phyloP scores from a whole-genome alignment of 2,113 vertebrate species.

The Physeter macrocephalus region DNA sequence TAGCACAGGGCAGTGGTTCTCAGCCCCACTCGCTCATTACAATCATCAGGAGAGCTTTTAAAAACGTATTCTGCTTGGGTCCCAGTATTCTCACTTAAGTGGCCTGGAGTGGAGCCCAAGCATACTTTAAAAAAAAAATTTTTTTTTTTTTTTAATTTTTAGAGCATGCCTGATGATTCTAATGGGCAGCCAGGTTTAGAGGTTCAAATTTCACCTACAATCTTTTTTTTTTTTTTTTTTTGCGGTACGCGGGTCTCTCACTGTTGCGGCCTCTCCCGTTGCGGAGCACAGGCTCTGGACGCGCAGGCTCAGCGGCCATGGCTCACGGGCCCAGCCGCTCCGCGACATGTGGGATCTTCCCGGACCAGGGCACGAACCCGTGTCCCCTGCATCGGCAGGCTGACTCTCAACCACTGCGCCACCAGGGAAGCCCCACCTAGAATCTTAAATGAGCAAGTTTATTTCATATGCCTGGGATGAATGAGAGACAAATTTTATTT shows the following conservation, averaged over 20 bases:
- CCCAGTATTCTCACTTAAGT: background rate
- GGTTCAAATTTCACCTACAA: background rate
- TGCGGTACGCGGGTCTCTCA: too few species aligned
- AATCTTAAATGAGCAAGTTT: background rate
- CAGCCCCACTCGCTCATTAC: background rate
- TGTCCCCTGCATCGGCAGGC: too few species aligned
- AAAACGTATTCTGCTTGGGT: background rate
- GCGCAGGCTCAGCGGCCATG: too few species aligned
- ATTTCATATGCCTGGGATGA: conserved; percentile 1
- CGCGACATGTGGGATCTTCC: too few species aligned
- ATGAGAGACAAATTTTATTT: conserved; percentile 7
- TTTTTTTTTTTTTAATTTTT: background rate
- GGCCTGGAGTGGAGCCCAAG: background rate
- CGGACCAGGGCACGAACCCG: too few species aligned
- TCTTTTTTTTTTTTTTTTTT: too few species aligned
- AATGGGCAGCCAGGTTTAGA: background rate
- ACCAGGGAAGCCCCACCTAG: too few species aligned
- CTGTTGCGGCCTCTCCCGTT: too few species aligned
- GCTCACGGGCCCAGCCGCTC: too few species aligned
- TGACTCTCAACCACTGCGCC: too few species aligned
- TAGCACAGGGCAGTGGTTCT: background rate
- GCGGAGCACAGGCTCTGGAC: too few species aligned
- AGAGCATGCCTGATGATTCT: background rate
- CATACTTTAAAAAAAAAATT: too few species aligned
- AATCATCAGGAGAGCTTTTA: conserved; percentile 3